These are phyloP conservation scores for Premnoplex brunnescens DNA, from an alignment of 2,797 vertebrate genomes.

Conservation along the genomic window DNA sequence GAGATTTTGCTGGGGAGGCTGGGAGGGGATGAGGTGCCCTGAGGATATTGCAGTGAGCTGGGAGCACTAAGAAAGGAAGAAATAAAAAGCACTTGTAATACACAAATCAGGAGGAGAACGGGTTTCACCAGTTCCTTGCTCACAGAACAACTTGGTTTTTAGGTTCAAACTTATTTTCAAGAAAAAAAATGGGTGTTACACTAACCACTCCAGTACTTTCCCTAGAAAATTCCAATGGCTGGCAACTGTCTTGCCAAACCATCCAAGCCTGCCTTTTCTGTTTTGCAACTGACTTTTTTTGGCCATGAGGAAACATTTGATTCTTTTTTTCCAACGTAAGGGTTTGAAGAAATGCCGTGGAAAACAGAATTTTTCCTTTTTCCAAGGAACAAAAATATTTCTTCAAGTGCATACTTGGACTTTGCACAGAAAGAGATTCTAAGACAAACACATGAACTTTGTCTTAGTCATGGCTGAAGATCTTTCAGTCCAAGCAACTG, in stretches of 20 bases:
- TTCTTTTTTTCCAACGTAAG: not conserved
- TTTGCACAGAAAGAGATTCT: not conserved
- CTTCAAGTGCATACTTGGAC: not conserved
- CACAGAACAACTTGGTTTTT: not conserved
- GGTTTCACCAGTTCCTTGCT: not conserved
- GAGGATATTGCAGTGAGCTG: not conserved
- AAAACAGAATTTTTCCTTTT: not conserved
- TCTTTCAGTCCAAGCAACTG: not conserved
- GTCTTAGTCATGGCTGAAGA: not conserved
- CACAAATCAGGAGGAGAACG: not conserved
- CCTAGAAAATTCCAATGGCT: not conserved
- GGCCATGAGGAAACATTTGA: not conserved
- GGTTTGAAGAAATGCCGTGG: not conserved
- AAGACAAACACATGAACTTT: fast-evolving
- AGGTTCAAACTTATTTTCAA: not conserved
- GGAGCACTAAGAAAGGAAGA: not conserved
- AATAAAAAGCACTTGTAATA: not conserved
- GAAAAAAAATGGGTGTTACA: not conserved
- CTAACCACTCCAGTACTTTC: not conserved
- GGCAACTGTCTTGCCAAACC: not conserved
- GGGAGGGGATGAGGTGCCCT: not conserved
- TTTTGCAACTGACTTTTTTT: not conserved
- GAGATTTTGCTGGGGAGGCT: not conserved
- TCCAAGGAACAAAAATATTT: not conserved
- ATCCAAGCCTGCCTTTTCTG: not conserved